Evolutionary conservation across 2,113 vertebrate species (phyloP).

Genomic region (Chinchilla lanigera): DNA sequence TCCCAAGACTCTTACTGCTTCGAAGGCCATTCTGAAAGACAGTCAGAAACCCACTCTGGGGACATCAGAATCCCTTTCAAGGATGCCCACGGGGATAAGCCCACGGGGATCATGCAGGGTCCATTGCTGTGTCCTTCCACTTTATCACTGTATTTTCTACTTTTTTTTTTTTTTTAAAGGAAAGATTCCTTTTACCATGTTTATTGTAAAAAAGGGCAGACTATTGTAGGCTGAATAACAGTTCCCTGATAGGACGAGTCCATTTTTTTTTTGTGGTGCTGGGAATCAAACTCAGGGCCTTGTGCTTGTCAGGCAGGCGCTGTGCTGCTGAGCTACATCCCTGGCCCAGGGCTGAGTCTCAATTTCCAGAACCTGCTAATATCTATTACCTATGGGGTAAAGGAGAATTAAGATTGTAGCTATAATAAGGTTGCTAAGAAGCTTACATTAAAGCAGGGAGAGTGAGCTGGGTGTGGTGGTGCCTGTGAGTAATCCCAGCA

Average conservation of each 20-base stretch:
- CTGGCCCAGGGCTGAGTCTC: background rate
- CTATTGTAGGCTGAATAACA: background rate
- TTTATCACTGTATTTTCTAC: background rate
- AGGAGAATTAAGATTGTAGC: background rate
- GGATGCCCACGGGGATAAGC: background rate
- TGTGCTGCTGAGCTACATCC: no score
- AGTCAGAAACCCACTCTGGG: background rate
- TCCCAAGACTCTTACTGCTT: background rate
- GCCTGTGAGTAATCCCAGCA: background rate
- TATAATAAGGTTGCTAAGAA: background rate
- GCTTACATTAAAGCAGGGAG: background rate
- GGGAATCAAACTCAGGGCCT: no score
- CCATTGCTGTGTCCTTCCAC: no score
- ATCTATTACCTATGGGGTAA: background rate
- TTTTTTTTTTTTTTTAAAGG: background rate
- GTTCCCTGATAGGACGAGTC: background rate
- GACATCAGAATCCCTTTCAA: background rate
- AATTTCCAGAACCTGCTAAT: background rate
- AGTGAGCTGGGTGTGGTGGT: background rate
- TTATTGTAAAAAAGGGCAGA: background rate
- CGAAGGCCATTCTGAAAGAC: constrained; percentile 20
- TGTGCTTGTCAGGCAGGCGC: no score
- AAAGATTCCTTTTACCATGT: background rate
- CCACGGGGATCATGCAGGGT: no score
- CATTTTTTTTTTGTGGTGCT: no score